phyloP scores from a whole-genome alignment of 2,113 vertebrate genomes.

The Dolichallabes microphthalmus region DNA sequence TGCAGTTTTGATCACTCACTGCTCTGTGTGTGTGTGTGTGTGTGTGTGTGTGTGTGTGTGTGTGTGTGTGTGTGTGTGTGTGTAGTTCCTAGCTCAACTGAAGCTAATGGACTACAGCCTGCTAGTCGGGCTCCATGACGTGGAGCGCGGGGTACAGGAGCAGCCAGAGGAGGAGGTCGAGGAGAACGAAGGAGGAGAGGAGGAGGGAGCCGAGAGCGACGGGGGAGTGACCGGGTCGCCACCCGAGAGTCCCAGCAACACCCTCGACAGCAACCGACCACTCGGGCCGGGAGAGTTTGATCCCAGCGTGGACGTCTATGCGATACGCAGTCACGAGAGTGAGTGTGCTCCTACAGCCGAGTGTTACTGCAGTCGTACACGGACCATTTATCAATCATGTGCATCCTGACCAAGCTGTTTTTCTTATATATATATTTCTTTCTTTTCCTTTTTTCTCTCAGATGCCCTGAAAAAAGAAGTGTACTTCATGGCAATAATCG shows the following conservation, averaged over 20 bases:
- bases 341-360: constrained; percentile 56
- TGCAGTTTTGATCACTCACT: not conserved
- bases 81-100: constrained; percentile 88
- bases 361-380: too few relatives aligned
- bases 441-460: constrained; percentile 60
- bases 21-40: not conserved
- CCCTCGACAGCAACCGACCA: constrained; percentile 86
- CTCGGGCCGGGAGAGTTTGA: constrained; percentile 93
- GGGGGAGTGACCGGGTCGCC: constrained; percentile 81
- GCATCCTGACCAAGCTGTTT: too few relatives aligned
- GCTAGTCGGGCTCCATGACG: constrained; percentile 91
- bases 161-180: constrained; percentile 90
- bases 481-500: constrained; percentile 99
- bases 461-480: constrained; percentile 92
- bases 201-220: constrained; percentile 88
- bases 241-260: constrained; percentile 95
- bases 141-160: constrained; percentile 92
- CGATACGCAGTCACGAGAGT: constrained; percentile 94
- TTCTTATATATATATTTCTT: not conserved
- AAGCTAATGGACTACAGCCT: constrained; percentile 99
- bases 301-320: constrained; percentile 92
- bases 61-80: not conserved
- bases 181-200: constrained; percentile 73
- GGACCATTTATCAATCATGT: not conserved
- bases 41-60: constrained; percentile 10